Evolutionary conservation across 2,113 vertebrate genomes (phyloP), one percentile per base, ranked within the genome.

Genomic region (Pheucticus melanocephalus): DNA sequence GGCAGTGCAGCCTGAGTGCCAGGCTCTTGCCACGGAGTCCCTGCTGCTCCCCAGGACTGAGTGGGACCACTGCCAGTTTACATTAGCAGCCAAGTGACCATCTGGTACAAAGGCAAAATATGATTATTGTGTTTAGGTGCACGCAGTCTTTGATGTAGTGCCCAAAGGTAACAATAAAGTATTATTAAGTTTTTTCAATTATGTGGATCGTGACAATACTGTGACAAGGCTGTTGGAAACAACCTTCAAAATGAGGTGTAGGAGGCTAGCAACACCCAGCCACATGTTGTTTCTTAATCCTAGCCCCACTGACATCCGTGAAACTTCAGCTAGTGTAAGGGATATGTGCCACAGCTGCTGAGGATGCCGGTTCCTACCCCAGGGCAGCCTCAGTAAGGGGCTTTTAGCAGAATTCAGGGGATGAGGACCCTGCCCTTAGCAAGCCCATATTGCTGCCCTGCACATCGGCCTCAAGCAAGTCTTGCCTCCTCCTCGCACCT

Each of bases 41-140:
- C 60, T 65, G 12, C 57, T 65, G 71, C 50, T 86, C 37, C 19
- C 60, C 39, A 51, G 81, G 68, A 78, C 56, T 42, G 59, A 76
- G 50, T 3, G 3, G 70, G 76, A 50, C 57, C 11, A 42, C 59
- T n/a, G 80, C 86, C 68, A 54, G 77, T 27, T 94, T 54, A 37
- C 77, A 66, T 78, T 8, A 73, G 50, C 54, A 81, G 77, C 37
- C 71, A 83, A 88, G 64, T 73, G 80, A 44, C 89, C 94, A 90
- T 81, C 85, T 94, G 82, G 78, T 80, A 83, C 60, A 45, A 93
- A 77, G 54, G 68, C 51, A 88, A 95, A 81, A 80, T 83, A 69
- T 27, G 37, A 65, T 82, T 86, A 68, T 82, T 82, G 42, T 65
- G 45, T 88, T 78, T 77, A 88, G 64, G 88, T 82, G 40, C 33